phyloP scores from a whole-genome alignment of 2,888 invertebrate genomes.

The Sinotaia quadrata region DNA sequence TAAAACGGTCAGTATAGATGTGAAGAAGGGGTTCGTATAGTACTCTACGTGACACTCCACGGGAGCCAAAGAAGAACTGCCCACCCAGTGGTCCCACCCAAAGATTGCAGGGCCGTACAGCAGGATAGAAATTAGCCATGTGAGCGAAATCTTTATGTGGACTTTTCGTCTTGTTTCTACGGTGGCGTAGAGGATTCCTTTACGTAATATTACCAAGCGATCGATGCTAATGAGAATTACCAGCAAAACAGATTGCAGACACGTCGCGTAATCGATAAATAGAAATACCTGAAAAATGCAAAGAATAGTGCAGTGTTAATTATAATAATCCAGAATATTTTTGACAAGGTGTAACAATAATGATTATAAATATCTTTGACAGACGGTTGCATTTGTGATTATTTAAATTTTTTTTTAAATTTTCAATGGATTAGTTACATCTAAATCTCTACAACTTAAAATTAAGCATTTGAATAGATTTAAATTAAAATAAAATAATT shows the following conservation, averaged over 20 bases:
- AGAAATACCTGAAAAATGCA: slow-evolving; percentile 39
- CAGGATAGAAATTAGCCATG: slow-evolving; percentile 48
- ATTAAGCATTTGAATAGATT: too few relatives aligned
- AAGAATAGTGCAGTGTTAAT: too few relatives aligned
- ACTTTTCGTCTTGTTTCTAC: slow-evolving; percentile 43
- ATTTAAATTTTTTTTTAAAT: too few relatives aligned
- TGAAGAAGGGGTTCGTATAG: slow-evolving; percentile 43
- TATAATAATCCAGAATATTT: too few relatives aligned
- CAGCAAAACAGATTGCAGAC: slow-evolving; percentile 47
- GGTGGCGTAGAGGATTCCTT: slow-evolving; percentile 43
- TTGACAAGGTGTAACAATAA: too few relatives aligned
- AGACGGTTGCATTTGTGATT: too few relatives aligned
- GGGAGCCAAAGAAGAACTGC: slow-evolving; percentile 41
- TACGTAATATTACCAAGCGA: slow-evolving; percentile 43
- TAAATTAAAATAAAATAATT: too few relatives aligned
- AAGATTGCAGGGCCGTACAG: slow-evolving; percentile 54
- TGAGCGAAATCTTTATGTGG: slow-evolving; percentile 34
- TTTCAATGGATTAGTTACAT: too few relatives aligned
- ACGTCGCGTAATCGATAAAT: slow-evolving; percentile 49
- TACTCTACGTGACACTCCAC: slow-evolving; percentile 56
- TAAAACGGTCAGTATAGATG: slow-evolving; percentile 42
- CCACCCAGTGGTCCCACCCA: slow-evolving; percentile 51
- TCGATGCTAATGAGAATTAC: slow-evolving; percentile 54
- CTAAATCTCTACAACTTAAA: too few relatives aligned
- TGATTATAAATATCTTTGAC: too few relatives aligned